These are phyloP conservation scores for Emydocephalus ijimae DNA, from an alignment of 2,113 vertebrate species.

Conservation along the genomic window DNA sequence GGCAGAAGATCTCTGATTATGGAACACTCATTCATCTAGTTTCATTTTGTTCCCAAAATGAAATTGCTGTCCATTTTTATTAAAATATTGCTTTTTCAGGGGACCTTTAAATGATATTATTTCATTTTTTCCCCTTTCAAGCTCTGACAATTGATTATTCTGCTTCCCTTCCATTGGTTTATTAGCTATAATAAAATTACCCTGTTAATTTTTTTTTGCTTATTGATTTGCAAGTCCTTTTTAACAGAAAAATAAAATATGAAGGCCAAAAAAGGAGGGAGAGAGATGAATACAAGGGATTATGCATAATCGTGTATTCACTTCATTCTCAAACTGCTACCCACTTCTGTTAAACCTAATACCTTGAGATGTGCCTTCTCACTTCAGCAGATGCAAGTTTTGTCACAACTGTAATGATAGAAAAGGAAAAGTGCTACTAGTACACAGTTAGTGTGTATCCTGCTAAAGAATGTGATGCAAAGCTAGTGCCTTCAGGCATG, in stretches of 20 bases:
- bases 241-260: neutral
- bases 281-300: neutral
- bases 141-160: neutral
- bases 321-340: neutral
- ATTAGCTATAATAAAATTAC: neutral
- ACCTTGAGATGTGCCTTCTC: neutral
- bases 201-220: neutral
- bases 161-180: neutral
- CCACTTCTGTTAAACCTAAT: neutral
- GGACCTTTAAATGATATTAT: neutral
- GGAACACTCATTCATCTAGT: neutral
- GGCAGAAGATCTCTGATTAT: neutral
- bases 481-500: neutral
- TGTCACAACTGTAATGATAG: neutral
- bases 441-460: neutral
- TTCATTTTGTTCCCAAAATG: neutral
- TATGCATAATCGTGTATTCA: neutral
- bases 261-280: neutral
- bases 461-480: neutral
- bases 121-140: neutral
- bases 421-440: neutral
- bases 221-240: neutral
- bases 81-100: neutral
- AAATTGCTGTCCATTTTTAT: neutral
- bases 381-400: neutral